Evolutionary conservation across 2,113 vertebrate species (phyloP), one percentile per base, ranked within the genome.

Genomic region (Tichodroma muraria): DNA sequence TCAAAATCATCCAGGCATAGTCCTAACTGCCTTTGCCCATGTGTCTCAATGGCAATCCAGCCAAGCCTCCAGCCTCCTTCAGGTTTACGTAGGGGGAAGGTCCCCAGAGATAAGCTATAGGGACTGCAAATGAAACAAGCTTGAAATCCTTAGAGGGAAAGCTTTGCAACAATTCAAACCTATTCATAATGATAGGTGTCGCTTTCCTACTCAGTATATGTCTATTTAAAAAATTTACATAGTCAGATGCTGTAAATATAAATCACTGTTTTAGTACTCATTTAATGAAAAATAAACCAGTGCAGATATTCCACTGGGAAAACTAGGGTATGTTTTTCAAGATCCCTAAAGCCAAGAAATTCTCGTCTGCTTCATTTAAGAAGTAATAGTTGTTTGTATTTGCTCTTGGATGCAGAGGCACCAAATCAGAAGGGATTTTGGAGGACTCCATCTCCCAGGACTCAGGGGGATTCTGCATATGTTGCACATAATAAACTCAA

Each of bases 301-400:
- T 71, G 44, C 56, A 89, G 38, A 85, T 77, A 95, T 88, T 83
- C 94, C 53, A 14, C 22, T 63, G 79, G 85, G 93, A 95, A 88
- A 70, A 11, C 59, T 60, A 37, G 21, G 80, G 44, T 83, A 37
- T 71, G 40, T 88, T 89, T 95, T 94, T 88, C 76, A 85, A 88
- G 40, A 91, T 93, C 76, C 54, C 88, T 83, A 87, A 95, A 94
- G 91, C 89, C 38, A 56, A 60, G 40, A 88, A 77, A 88, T 85
- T 91, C 31, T 89, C 56, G 33, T 88, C 60, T 93, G 56, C 68
- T 94, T 95, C 82, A 83, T 95, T 95, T 96, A 94, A 82, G 59
- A 77, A 80, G 89, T 91, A 89, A 91, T 57, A 89, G 42, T 59
- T 94, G 85, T 88, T 95, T 95, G 82, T 2, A 80, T 94, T 93